Percentiles rank a stretch among this genome's conserved stretches.
Conservation (phyloP, 1,140 invertebrate species). For the Cotesia vestalis region DNA sequence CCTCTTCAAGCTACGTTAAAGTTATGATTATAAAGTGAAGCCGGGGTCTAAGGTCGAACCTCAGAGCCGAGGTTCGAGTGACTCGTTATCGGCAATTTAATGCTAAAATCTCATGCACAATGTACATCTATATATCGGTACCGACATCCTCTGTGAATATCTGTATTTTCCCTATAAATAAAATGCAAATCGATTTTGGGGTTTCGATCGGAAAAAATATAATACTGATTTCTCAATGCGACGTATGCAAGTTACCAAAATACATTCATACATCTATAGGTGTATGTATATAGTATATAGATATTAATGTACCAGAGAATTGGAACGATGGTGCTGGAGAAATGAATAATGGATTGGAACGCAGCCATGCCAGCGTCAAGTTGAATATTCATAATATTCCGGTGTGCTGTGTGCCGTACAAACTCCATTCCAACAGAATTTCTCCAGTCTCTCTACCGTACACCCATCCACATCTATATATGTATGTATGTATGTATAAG, state of each 20-base stretch:
- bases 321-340: conserved; percentile 48
- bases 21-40: too few relatives aligned
- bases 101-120: too few relatives aligned
- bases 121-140: too few relatives aligned
- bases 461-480: conserved; percentile 12
- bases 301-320: conserved; percentile 17
- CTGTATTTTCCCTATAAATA: too few relatives aligned
- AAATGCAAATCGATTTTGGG: too few relatives aligned
- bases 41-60: too few relatives aligned
- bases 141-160: too few relatives aligned
- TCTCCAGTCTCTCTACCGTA: conserved; percentile 9
- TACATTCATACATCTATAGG: neutral
- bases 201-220: too few relatives aligned
- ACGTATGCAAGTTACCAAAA: neutral
- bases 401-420: conserved; percentile 32
- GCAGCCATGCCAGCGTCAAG: conserved; percentile 55
- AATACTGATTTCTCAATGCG: neutral
- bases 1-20: too few relatives aligned
- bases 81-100: too few relatives aligned
- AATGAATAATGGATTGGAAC: conserved; percentile 63
- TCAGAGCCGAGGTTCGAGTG: too few relatives aligned
- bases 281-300: neutral
- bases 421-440: conserved; percentile 22
- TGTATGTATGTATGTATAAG: neutral
- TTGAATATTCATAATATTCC: conserved; percentile 61